phyloP scores from a whole-genome alignment of 2,113 vertebrate species.

The Urocolius indicus region DNA sequence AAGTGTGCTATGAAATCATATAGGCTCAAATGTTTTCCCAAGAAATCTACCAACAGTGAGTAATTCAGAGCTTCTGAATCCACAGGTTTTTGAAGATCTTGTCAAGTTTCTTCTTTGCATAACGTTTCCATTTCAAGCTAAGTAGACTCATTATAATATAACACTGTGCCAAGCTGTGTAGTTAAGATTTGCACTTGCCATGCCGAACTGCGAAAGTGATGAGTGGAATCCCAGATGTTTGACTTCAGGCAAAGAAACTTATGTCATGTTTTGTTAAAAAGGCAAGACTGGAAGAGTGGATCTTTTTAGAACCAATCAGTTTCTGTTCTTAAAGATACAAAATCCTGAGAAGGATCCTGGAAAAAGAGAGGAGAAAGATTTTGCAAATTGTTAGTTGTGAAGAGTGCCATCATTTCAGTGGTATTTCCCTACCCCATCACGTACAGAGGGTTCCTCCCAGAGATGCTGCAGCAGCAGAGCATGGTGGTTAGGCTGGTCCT shows the following conservation, averaged over 20 bases:
- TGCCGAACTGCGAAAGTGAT: neutral
- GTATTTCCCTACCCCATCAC: neutral
- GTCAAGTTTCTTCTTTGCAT: neutral
- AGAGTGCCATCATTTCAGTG: neutral
- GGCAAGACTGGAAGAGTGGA: neutral
- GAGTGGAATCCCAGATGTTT: neutral
- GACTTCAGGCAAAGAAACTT: neutral
- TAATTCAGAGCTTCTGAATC: slow-evolving; percentile 1
- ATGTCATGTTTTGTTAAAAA: neutral
- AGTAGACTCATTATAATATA: neutral
- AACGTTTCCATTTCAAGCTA: neutral
- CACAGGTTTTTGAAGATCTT: neutral
- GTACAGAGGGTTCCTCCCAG: neutral
- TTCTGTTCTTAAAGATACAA: neutral
- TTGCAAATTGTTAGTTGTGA: neutral
- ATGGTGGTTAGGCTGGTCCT: neutral
- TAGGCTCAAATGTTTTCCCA: neutral
- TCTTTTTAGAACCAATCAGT: slow-evolving; percentile 4
- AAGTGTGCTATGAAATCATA: neutral
- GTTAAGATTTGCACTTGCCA: neutral
- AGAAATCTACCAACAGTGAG: neutral
- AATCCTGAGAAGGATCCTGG: slow-evolving; percentile 12
- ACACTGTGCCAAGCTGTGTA: neutral
- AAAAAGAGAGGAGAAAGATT: slow-evolving; percentile 36
- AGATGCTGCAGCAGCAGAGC: neutral